Base-by-base conservation (phyloP, 2,888 invertebrate genomes). In the Lasioglossum morio region DNA sequence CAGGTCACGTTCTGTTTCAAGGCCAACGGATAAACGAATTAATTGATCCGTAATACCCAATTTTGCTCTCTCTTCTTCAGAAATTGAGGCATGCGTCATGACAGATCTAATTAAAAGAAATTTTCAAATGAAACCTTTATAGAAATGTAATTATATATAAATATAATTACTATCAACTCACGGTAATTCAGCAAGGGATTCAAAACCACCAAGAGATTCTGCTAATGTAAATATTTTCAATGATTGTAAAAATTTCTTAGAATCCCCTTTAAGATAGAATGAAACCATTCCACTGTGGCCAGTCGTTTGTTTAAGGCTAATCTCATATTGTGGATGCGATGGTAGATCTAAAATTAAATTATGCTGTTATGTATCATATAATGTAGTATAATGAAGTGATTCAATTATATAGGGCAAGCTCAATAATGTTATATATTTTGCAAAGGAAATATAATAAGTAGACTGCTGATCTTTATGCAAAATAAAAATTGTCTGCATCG, bases 21-120 rank as follows among this genome's bases (percentile, higher is more conserved):
- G 95, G 5, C 99, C 99, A 77, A 99, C 97, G 0, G 99, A 99
- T 46, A 99, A 95, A 88, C 99, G 96, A 79, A 99, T 96, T 40
- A 99, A 96, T 60, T 97, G 97, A 93, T 99, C 98, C 0, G 97
- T 97, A 88, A 99, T 99, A 23, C 98, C 98, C 46, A 99, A 96
- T 86, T 96, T 95, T 43, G 94, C 95, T 86, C 98, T 96, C 88
- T 97, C 97, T 72, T 97, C 97, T 79, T 96, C 96, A 0, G 99
- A 98, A 46, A 99, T 97, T 0, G 98, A 98, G 1, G 99, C 98
- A 94, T 99, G 99, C 0, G 99, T 99, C 99, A 99, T 99, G 43
- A 98, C 95, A 37, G 97, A 97, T 86, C 98, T 98, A 43, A 94
- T 27, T 40, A 34, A 19, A 72, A 34, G n/a, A 60, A 77, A 46